Percentiles rank a stretch among this genome's conserved stretches.
Evolutionary conservation across 2,888 invertebrate genomes (phyloP).

Genomic region (Linyphia triangularis): DNA sequence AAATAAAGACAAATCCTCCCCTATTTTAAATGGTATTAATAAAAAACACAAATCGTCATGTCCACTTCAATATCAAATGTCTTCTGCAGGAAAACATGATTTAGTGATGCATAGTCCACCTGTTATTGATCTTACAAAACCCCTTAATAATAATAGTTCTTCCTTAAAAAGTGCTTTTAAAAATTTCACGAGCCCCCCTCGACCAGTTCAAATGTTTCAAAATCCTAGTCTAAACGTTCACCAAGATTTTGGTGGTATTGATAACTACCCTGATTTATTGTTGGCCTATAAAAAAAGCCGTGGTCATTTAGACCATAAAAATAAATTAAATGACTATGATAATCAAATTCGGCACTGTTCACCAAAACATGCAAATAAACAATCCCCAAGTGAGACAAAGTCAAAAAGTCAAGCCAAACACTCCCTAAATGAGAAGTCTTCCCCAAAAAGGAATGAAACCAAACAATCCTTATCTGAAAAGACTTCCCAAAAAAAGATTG

Average conservation of each 20-base stretch:
- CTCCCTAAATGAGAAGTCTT: background rate
- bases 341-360: background rate
- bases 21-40: background rate
- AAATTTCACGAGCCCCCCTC: slow-evolving; percentile 50
- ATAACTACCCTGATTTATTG: slow-evolving; percentile 13
- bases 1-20: background rate
- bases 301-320: background rate
- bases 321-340: background rate
- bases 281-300: slow-evolving; percentile 22
- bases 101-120: background rate
- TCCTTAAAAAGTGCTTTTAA: slow-evolving; percentile 42
- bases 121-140: background rate
- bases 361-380: background rate
- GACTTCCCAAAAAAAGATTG: background rate
- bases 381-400: background rate
- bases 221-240: background rate
- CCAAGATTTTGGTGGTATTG: background rate
- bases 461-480: background rate
- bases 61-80: background rate
- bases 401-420: background rate
- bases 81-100: background rate
- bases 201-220: background rate
- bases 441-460: too few relatives aligned
- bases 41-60: slow-evolving; percentile 26
- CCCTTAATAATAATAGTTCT: background rate